Base-by-base conservation (phyloP, 30 jellyfish, hydroid and myxozoan genomes). In the Nemopilema nomurai region DNA sequence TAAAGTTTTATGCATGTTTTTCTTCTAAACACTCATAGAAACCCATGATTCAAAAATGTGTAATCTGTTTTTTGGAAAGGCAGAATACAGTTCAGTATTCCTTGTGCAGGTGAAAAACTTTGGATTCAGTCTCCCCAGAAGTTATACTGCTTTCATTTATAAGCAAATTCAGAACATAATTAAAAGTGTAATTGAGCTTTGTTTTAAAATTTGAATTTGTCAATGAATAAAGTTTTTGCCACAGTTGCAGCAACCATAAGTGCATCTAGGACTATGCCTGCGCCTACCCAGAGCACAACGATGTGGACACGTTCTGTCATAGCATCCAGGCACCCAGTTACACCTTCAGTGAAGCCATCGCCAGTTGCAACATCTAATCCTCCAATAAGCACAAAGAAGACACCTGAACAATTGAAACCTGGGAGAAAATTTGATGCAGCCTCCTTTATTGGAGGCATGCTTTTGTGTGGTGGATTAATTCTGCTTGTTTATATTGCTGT, bases 381-480 rank as follows among this genome's bases (percentile, higher is more conserved):
- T 1, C 79, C 79, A 33, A 26, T 23, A 69, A 67, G 65, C 30
- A 67, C 71, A 62, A 80, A 26, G 28, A 87, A 87, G 29, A 83
- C 78, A 22, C 96, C 88, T 1, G 18, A 73, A 25, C 69, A 33
- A 8, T 68, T 80, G 0, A 53, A 50, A 49, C 51, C 85, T 0
- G 83, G 92, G 21, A 91, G 94, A 63, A 69, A 73, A 67, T 91
- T 91, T 64, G 98, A 91, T 71, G 76, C 95, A 0, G 98, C 96
- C 7, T 91, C 98, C 4, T 91, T 91, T 52, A 77, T 91, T 82
- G 98, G 98, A 18, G 98, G 98, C 4, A 91, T 91, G 4, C 76
- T 91, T 50, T 86, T 91, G 29, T 76, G 94, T 51, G 96, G 89
- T 63, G 94, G 96, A 1, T 28, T 91, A 0, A 86, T 91, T 49